Base-by-base conservation (phyloP, 2,888 invertebrate genomes). In the Drosophila lacicola region DNA sequence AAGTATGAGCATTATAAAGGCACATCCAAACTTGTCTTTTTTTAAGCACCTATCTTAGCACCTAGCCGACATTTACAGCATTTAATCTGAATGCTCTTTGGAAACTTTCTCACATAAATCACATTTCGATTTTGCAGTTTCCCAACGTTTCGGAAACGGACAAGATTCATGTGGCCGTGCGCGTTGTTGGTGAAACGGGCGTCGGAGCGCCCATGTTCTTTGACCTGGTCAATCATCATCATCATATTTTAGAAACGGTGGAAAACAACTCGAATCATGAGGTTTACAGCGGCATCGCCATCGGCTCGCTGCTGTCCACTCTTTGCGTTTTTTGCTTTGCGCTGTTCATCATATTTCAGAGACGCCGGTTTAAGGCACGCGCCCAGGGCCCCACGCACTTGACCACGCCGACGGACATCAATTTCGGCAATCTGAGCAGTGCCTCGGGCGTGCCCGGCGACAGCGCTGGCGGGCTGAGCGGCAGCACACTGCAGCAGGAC, bases 121-220 rank as follows among this genome's bases (percentile, higher is more conserved):
- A 0, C 13, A 4, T 37, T 36, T 5, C 25, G 5, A 8, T 6
- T 9, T 65, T 56, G 29, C 58, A 57, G 92, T 92, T 93, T 63
- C 92, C 92, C 21, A 92, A 92, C 53, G 87, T 92, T 14, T 91
- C 91, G 6, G 91, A 92, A 57, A 84, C 86, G 9, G 91, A 92
- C 21, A 91, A 91, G 81, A 91, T 92, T 42, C 91, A 92, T 72
- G 91, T 92, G 37, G 91, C 92, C 10, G 86, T 93, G 3, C 90
- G 92, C 9, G 92, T 92, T 3, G 90, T 92, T 11, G 92, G 92
- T 1, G 91, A 91, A 36, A 91, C 91, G 2, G 92, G 92, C 6
- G 89, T 91, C 3, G 92, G 92, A 0, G 90, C 92, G 1, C 92
- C 92, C 3, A 91, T 92, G 49, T 92, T 84, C 53, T 90, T 92